A percentile compares a stretch with the other conserved stretches of the same genome.
Evolutionary conservation across 2,888 invertebrate species (phyloP).

Genomic region (Drosophila neotestacea): DNA sequence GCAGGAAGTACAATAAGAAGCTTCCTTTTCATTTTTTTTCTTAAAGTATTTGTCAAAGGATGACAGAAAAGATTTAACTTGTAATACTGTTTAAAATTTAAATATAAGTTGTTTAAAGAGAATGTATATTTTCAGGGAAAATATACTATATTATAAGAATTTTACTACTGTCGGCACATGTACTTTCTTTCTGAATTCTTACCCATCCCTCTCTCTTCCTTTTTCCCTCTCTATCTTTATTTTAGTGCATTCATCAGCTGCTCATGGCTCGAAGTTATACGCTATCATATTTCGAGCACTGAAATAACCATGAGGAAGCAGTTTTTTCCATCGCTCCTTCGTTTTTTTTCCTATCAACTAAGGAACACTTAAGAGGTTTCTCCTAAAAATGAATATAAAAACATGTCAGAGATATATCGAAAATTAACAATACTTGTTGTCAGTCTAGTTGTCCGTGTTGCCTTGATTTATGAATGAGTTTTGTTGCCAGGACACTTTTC

Average conservation of each 20-base stretch:
- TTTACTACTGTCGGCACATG: slow-evolving; percentile 6
- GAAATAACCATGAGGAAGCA: slow-evolving; percentile 76
- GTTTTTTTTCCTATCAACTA: slow-evolving; percentile 11
- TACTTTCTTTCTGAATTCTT: slow-evolving; percentile 4
- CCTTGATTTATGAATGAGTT: slow-evolving; percentile 77
- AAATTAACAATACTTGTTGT: slow-evolving; percentile 67
- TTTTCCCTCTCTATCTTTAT: neutral
- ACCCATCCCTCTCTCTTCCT: neutral
- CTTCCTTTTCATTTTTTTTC: neutral
- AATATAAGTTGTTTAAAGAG: neutral
- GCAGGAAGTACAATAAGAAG: neutral
- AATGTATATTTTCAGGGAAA: too few species aligned
- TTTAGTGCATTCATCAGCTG: slow-evolving; percentile 53
- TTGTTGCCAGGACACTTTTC: slow-evolving; percentile 60
- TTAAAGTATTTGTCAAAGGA: too few species aligned
- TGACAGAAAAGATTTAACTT: too few species aligned
- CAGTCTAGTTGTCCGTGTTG: slow-evolving; percentile 15
- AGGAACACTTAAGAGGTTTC: slow-evolving; percentile 62
- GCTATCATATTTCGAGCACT: slow-evolving; percentile 69
- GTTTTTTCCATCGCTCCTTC: slow-evolving; percentile 34
- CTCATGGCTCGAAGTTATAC: slow-evolving; percentile 39
- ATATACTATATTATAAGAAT: too few species aligned
- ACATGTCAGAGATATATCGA: slow-evolving; percentile 51
- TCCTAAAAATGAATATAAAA: slow-evolving; percentile 33
- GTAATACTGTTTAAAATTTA: neutral